Conservation (phyloP, 2,113 vertebrate species). For the Dipodomys merriami region DNA sequence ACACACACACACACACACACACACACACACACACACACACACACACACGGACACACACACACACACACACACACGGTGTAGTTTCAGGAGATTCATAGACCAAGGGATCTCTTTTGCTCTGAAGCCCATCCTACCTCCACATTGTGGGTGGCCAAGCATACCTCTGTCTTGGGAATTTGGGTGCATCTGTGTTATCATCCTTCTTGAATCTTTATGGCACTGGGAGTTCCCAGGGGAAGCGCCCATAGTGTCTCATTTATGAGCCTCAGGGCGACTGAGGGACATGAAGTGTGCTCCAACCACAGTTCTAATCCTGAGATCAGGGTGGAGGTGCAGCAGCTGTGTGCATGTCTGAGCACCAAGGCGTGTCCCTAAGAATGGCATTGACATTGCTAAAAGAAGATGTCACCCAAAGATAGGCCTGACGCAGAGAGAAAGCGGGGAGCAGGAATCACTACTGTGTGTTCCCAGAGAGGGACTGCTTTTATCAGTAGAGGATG, state of each 20-base stretch:
- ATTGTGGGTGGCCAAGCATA: fast-evolving
- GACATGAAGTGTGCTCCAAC: not conserved
- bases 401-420: not conserved
- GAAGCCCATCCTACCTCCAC: not conserved
- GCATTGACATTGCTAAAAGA: not conserved
- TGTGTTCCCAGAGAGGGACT: fast-evolving
- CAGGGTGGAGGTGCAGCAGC: not conserved
- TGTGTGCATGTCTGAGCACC: not conserved
- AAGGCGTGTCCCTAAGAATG: not conserved
- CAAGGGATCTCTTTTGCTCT: not conserved
- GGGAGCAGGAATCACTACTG: fast-evolving
- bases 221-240: not conserved
- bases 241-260: too few species aligned
- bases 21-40: not conserved
- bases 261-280: not conserved
- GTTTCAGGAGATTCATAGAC: not conserved
- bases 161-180: not conserved
- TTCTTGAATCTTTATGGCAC: not conserved
- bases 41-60: too few species aligned
- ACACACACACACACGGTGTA: not conserved
- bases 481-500: not conserved
- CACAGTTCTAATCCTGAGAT: not conserved
- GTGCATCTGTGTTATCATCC: fast-evolving
- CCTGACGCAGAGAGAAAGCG: fast-evolving
- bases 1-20: too few species aligned